phyloP scores from a whole-genome alignment of 2,797 vertebrate genomes.

The Sebastes melanostomus region DNA sequence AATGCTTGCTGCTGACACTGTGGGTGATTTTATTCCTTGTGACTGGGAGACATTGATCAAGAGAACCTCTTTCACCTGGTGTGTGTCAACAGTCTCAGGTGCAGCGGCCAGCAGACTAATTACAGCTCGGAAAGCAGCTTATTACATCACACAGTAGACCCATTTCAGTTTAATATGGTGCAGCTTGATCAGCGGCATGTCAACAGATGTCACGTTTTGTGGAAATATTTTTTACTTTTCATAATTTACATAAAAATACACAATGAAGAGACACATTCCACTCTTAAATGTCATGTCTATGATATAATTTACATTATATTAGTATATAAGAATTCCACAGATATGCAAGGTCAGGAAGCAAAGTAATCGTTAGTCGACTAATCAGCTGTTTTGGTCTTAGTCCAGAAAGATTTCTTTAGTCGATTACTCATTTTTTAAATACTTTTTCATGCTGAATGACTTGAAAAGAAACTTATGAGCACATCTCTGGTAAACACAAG shows the following conservation, averaged over 20 bases:
- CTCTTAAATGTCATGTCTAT: not conserved
- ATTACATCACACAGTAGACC: not conserved
- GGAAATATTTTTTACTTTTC: not conserved
- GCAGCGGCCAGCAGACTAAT: not conserved
- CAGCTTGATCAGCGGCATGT: not conserved
- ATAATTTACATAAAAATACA: not conserved
- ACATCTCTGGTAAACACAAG: too few relatives aligned
- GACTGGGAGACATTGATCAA: constrained; percentile 18
- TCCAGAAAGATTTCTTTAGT: too few relatives aligned
- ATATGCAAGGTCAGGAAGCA: too few relatives aligned
- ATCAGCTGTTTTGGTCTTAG: too few relatives aligned
- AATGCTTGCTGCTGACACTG: fast-evolving
- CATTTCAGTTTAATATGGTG: not conserved
- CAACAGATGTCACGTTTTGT: not conserved
- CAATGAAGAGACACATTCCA: not conserved
- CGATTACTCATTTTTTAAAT: too few relatives aligned
- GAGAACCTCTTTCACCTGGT: constrained; percentile 63
- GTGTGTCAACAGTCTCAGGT: constrained; percentile 20
- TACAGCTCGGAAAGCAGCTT: not conserved
- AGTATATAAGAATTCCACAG: not conserved
- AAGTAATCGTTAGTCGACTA: too few relatives aligned
- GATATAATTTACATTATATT: not conserved
- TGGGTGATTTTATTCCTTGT: constrained; percentile 34
- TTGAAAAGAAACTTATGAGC: too few relatives aligned
- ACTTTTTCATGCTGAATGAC: too few relatives aligned